Evolutionary conservation across 2,888 invertebrate species (phyloP), one percentile per base, ranked within the genome.

Genomic region (Scaptomyza reducta): DNA sequence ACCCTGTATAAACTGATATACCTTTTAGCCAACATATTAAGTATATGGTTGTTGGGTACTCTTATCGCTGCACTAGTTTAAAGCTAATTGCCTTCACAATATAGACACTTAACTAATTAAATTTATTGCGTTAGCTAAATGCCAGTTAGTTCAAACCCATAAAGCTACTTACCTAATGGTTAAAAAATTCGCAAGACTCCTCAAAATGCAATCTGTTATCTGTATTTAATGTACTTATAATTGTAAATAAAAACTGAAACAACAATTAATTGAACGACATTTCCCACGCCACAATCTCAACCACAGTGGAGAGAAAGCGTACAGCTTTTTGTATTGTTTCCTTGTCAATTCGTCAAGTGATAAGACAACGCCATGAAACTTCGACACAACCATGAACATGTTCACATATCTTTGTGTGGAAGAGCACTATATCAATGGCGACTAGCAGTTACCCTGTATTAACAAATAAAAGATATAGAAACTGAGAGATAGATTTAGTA

Each of bases 21-120:
- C 4, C 25, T 25, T 46, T 33, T 46, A 38, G n/a, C n/a, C n/a
- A n/a, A n/a, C n/a, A n/a, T n/a, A n/a, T n/a, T n/a, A n/a, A n/a
- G 22, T 22, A 2, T 2, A 22, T 2, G 18, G 31, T 16, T 38
- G 29, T 40, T 44, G 11, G 40, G 22, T 25, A n/a, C 41, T 54
- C 77, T 77, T 74, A 74, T 83, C 77, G 44, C 56, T 50, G 70
- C 58, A 63, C 84, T 80, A 61, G 56, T 71, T 73, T 58, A 5
- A 77, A 77, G 62, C 38, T 73, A 79, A 86, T 67, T 67, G 66
- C 56, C 62, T 67, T 65, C 41, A 41, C 47, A 45, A 64, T 75
- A 11, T 50, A 35, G 72, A 61, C 59, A 41, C 47, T 62, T 63
- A 54, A 35, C 50, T 73, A 74, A 74, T 73, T 59, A 51, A 51